Conservation (phyloP, 1,140 invertebrate species). For the Callitettix versicolor region DNA sequence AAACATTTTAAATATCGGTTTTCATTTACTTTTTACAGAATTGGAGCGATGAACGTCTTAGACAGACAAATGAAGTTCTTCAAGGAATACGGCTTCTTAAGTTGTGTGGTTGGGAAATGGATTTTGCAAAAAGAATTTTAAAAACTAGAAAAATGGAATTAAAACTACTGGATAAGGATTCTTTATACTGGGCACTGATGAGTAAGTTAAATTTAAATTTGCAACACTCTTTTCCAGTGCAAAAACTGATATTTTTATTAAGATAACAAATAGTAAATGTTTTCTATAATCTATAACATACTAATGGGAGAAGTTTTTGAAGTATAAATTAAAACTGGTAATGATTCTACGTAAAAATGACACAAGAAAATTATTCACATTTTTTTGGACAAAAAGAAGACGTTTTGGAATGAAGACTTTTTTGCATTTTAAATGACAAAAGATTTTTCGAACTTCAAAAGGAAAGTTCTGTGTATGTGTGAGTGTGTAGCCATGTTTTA, state of each 20-base stretch:
- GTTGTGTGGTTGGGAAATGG: constrained; percentile 68
- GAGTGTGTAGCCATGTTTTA: no score
- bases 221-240: not conserved
- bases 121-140: constrained; percentile 55
- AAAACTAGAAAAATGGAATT: constrained; percentile 57
- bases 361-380: no score
- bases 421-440: no score
- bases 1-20: no score
- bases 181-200: constrained; percentile 60
- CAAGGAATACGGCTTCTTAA: constrained; percentile 74
- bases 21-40: constrained; percentile 41
- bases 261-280: not conserved
- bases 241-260: not conserved
- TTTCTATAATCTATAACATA: no score
- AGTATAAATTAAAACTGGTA: no score
- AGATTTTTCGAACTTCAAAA: no score
- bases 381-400: no score
- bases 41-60: constrained; percentile 60
- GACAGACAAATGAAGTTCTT: constrained; percentile 65
- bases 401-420: no score
- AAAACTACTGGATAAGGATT: constrained; percentile 57
- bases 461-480: no score
- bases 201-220: constrained; percentile 39
- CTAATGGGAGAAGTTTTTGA: no score
- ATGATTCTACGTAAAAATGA: no score